Evolutionary conservation across 1,140 invertebrate genomes (phyloP).

Genomic region (Drosophila nebulosa): DNA sequence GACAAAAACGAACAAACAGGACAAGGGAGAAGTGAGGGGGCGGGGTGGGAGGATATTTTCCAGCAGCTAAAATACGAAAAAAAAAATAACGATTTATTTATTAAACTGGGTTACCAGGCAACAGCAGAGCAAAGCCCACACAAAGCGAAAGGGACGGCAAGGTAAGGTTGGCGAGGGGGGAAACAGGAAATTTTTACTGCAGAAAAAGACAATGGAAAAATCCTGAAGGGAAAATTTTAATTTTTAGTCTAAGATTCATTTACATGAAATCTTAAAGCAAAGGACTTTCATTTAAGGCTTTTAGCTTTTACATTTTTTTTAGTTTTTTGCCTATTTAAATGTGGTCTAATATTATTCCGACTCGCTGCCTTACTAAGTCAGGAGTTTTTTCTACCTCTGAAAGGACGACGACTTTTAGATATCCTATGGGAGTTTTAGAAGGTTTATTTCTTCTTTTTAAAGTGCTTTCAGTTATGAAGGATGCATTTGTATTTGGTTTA

Average conservation of each 20-base stretch:
- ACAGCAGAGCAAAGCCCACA: conserved; percentile 12
- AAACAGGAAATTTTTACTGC: conserved; percentile 5
- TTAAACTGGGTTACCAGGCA: conserved; percentile 79
- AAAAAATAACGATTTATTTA: conserved; percentile 68
- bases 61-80: conserved; percentile 30
- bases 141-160: background rate
- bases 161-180: background rate
- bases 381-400: background rate
- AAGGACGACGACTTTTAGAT: background rate
- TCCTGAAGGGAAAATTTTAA: background rate
- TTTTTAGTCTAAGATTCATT: background rate
- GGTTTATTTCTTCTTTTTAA: no score
- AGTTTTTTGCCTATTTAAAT: background rate
- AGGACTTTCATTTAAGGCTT: background rate
- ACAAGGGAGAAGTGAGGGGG: background rate
- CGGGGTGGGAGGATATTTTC: background rate
- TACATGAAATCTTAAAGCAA: background rate
- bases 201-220: background rate
- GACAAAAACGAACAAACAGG: conserved; percentile 56
- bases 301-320: background rate
- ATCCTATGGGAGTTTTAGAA: no score
- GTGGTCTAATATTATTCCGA: background rate
- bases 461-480: no score
- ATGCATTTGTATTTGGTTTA: no score
- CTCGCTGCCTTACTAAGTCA: background rate